Evolutionary conservation across 2,113 vertebrate genomes (phyloP), one percentile per base, ranked within the genome.

Genomic region (Madoqua kirkii): DNA sequence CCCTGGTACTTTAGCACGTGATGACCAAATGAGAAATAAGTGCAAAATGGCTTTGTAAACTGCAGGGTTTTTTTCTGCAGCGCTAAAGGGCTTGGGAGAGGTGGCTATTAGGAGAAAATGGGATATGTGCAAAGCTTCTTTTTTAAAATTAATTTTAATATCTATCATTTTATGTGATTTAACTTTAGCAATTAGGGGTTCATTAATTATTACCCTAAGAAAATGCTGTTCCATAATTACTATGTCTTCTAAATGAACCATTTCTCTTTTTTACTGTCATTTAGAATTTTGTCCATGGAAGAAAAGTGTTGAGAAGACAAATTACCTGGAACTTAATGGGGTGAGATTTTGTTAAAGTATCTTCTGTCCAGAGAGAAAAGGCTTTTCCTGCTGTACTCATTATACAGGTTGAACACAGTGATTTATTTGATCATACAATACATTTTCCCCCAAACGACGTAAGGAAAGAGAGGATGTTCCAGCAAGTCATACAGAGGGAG

Each of bases 181-280:
- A 90, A 92, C 84, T 81, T 45, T 54, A 92, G 81, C 84, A 93
- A 95, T 85, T 96, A 95, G 31, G 45, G 3, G 48, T 54, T 55
- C 84, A 60, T 90, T 96, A 96, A 95, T 98, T 96, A 95, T 89
- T 64, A 76, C 48, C 64, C 59, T 85, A 45, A 95, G 62, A 91
- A 98, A 92, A 90, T 90, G 79, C 83, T 55, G 5, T 90, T 93
- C 62, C 31, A 16, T 29, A 60, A 40, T 87, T 84, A 33, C n/a
- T 87, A 7, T 43, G 55, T 84, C 87, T 95, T 92, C 87, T 90
- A 87, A 95, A 85, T 60, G 87, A 84, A 55, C 31, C 62, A 59
- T 93, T 89, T 83, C 48, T 93, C 78, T 97, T 67, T 85, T 81
- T 82, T 45, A 36, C 64, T 96, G 89, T 91, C 89, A 48, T 82